These are phyloP conservation scores for Enteromius unitaeniatus DNA, from an alignment of 2,797 vertebrate species.

Conservation along the genomic window DNA sequence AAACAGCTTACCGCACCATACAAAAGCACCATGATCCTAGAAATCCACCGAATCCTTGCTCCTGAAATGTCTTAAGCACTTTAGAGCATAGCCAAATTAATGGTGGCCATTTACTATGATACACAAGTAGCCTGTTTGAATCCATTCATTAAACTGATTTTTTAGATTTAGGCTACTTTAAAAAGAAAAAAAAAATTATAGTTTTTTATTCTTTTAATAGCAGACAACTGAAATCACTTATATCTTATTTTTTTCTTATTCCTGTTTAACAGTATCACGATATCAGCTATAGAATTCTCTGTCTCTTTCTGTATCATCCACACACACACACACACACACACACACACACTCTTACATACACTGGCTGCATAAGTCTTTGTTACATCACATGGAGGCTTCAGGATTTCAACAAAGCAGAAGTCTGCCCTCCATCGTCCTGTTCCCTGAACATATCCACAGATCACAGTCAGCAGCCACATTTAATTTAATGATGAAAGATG, in stretches of 20 bases:
- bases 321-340: slow-evolving; percentile 26
- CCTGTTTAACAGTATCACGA: background rate
- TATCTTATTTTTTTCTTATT: background rate
- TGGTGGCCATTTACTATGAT: slow-evolving; percentile 36
- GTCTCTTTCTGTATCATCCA: background rate
- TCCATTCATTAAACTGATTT: slow-evolving; percentile 44
- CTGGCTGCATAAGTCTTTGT: slow-evolving; percentile 19
- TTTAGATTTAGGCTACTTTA: background rate
- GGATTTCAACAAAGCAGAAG: slow-evolving; percentile 16
- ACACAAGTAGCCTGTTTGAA: slow-evolving; percentile 33
- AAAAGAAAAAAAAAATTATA: no score
- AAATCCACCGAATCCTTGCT: slow-evolving; percentile 35
- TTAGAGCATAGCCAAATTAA: slow-evolving; percentile 34
- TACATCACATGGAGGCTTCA: slow-evolving; percentile 27
- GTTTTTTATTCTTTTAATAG: background rate
- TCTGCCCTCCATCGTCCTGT: slow-evolving; percentile 38
- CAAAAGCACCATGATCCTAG: slow-evolving; percentile 37
- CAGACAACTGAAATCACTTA: background rate
- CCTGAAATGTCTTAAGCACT: slow-evolving; percentile 45
- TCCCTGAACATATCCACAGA: background rate
- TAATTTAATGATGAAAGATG: background rate
- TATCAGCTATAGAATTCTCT: background rate
- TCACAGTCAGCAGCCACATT: slow-evolving; percentile 19
- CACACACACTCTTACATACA: slow-evolving; percentile 19
- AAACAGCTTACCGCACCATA: slow-evolving; percentile 51